These are phyloP conservation scores for Pogonognathellus flavescens DNA, from an alignment of 1,140 invertebrate species.

Conservation along the genomic window DNA sequence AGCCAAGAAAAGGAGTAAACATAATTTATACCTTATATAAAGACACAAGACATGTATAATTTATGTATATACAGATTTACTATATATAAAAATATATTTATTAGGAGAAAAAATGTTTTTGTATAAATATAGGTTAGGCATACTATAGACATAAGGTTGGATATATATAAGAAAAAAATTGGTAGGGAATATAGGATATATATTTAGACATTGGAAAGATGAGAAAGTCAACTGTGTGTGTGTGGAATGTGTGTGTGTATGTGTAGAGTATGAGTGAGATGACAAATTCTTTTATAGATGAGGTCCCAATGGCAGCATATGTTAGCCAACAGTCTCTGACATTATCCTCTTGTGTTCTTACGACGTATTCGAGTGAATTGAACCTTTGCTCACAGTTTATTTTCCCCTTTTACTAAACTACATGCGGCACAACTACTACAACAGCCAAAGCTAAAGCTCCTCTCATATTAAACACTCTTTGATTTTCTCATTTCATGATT, in stretches of 20 bases:
- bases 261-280: conserved; percentile 9
- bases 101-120: neutral
- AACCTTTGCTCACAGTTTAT: conserved; percentile 19
- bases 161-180: conserved; percentile 36
- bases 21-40: no score
- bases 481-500: conserved; percentile 52
- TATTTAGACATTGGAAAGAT: no score
- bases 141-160: no score
- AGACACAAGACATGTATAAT: neutral
- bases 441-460: neutral
- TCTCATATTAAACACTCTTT: conserved; percentile 48
- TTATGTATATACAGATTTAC: no score
- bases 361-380: neutral
- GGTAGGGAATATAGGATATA: neutral
- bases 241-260: neutral
- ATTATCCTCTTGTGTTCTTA: conserved; percentile 40
- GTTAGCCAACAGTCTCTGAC: conserved; percentile 52
- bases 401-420: conserved; percentile 17
- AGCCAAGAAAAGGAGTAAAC: no score
- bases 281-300: conserved; percentile 54
- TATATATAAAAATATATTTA: no score
- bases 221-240: conserved; percentile 2
- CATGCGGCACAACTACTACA: neutral
- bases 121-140: no score
- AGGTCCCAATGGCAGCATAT: conserved; percentile 53